Evolutionary conservation across 2,888 invertebrate genomes (phyloP), one percentile per base, ranked within the genome.

Genomic region (Timema podura): DNA sequence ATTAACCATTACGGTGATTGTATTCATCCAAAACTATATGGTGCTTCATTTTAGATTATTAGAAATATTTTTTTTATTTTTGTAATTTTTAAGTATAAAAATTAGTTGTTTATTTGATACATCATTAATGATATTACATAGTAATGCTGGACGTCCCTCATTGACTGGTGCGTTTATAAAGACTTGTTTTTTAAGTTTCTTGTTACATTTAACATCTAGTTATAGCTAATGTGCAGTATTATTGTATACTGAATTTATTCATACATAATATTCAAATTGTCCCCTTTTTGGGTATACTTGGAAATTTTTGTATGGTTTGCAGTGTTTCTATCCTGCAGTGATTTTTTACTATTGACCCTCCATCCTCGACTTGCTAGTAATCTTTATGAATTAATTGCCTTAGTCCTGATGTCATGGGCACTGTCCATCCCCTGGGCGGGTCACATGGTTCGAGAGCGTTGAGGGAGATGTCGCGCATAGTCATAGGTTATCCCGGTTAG

Each of bases 1-100:
- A 69, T 57, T 71, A 73, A 70, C 68, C 64, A 67, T 65, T 68
- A 70, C 44, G 65, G 68, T 73, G 74, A 71, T 72, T 71, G 70
- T 73, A 72, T 73, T 73, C 70, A 72, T 71, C 71, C 71, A 74
- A 74, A 74, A 72, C 70, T 74, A 70, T 66, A 72, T 74, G 74
- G 74, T 74, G 74, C 74, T 74, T 74, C 74, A 73, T 73, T 74
- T 74, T 73, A 72, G 72, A 73, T 73, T 70, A 70, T 74, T 74
- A 73, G 68, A 70, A 69, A 70, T 73, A 73, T 73, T 73, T 73
- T 72, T 69, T 68, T 69, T 45, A 64, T 73, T 73, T 72, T 73
- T 71, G 71, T 73, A 72, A 61, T 68, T 74, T 74, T 70, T 48
- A 72, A 70, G 11, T 61, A 70, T 72, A 66, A 69, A 68, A 72